Evolutionary conservation across 2,797 vertebrate species (phyloP).

Genomic region (Tenualosa ilisha): DNA sequence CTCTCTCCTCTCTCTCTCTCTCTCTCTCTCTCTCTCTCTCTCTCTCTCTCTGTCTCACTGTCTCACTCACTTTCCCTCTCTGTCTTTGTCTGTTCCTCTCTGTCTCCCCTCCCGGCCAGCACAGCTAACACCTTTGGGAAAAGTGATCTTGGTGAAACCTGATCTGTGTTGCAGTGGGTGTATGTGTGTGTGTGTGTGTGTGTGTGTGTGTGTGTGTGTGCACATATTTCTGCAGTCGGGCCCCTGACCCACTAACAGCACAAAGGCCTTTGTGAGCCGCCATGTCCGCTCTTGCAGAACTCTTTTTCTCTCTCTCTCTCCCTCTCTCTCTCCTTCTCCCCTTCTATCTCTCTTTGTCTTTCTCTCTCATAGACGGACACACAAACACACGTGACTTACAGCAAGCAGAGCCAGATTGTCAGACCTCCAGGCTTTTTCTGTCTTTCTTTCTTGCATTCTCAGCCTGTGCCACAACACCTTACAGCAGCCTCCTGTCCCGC

Average conservation of each 20-base stretch:
- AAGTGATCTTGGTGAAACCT: neutral
- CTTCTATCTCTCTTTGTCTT: neutral
- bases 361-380: neutral
- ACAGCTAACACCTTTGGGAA: constrained; percentile 6
- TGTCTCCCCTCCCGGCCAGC: neutral
- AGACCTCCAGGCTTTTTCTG: neutral
- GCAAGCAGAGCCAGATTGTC: neutral
- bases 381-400: neutral
- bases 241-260: constrained; percentile 20
- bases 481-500: neutral
- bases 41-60: neutral
- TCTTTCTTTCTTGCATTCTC: neutral
- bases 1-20: neutral
- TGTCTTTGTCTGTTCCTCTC: neutral
- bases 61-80: neutral
- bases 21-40: neutral
- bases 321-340: neutral
- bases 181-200: neutral
- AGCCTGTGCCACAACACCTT: neutral
- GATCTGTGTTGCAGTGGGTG: neutral
- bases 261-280: constrained; percentile 21
- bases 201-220: constrained; percentile 11
- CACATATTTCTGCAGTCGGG: constrained; percentile 22
- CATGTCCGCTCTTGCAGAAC: constrained; percentile 17
- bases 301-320: neutral